Percentiles rank a stretch among this genome's conserved stretches.
Conservation (phyloP, 2,797 vertebrate genomes). For the Dendrocincla tyrannina region DNA sequence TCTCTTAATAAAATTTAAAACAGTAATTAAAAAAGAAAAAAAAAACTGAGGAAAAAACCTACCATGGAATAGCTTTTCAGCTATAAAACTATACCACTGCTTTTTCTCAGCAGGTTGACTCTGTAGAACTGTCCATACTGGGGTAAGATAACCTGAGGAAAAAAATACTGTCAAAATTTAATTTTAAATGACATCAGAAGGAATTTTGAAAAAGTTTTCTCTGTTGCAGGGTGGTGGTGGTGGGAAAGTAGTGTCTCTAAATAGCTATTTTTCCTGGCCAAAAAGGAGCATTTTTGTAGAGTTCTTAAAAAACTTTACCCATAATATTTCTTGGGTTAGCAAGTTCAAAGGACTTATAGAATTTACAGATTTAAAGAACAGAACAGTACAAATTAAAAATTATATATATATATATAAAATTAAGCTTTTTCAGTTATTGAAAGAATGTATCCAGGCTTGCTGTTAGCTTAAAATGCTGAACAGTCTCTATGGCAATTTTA, state of each 20-base stretch:
- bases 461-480: not conserved
- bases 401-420: not conserved
- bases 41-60: not conserved
- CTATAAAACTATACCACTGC: not conserved
- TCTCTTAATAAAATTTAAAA: not conserved
- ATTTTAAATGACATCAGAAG: not conserved
- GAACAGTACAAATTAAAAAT: not conserved
- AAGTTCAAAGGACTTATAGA: not conserved
- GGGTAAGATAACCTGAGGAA: not conserved
- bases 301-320: not conserved
- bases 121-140: not conserved
- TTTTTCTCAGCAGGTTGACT: not conserved
- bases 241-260: not conserved
- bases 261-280: not conserved
- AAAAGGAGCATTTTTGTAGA: not conserved
- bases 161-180: not conserved
- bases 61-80: not conserved
- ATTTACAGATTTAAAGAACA: not conserved
- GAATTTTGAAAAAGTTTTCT: not conserved
- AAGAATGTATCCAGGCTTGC: not conserved
- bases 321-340: not conserved
- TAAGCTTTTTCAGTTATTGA: not conserved
- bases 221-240: accelerated
- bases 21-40: not conserved
- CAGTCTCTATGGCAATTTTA: not conserved